These are phyloP conservation scores for Caenorhabditis macrosperma DNA, from an alignment of 2,888 invertebrate species.

Conservation along the genomic window DNA sequence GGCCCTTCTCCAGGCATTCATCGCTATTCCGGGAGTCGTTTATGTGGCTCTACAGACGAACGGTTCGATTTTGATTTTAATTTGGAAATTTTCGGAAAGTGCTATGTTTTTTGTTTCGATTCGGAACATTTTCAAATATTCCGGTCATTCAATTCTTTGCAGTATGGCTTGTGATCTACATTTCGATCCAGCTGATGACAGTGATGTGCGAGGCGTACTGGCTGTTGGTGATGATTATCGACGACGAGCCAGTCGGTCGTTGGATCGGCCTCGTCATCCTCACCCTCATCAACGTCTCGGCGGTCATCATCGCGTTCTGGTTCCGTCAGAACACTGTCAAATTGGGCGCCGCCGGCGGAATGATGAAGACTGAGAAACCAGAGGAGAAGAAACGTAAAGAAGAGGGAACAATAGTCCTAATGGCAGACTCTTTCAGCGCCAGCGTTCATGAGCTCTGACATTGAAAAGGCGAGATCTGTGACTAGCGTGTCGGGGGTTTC, in stretches of 20 bases:
- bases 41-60: constrained; percentile 20
- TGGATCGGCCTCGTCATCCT: constrained; percentile 31
- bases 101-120: no score
- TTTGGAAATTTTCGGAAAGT: no score
- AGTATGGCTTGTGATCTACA: constrained; percentile 43
- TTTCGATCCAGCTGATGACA: constrained; percentile 39
- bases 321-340: constrained; percentile 29
- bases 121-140: no score
- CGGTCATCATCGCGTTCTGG: constrained; percentile 31
- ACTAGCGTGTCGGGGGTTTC: constrained; percentile 15
- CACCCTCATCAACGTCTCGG: constrained; percentile 18
- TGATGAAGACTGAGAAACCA: no score
- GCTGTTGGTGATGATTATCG: constrained; percentile 51
- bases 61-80: constrained; percentile 3
- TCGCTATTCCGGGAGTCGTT: constrained; percentile 43
- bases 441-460: constrained; percentile 22
- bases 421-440: constrained; percentile 33
- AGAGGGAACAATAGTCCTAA: not conserved
- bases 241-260: constrained; percentile 11
- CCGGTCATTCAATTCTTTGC: not conserved
- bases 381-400: not conserved
- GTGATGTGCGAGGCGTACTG: constrained; percentile 42
- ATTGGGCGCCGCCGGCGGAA: no score
- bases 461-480: constrained; percentile 12
- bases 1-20: constrained; percentile 43